Base-by-base conservation (phyloP, 2,888 invertebrate genomes). In the Rhorus exstirpatorius region DNA sequence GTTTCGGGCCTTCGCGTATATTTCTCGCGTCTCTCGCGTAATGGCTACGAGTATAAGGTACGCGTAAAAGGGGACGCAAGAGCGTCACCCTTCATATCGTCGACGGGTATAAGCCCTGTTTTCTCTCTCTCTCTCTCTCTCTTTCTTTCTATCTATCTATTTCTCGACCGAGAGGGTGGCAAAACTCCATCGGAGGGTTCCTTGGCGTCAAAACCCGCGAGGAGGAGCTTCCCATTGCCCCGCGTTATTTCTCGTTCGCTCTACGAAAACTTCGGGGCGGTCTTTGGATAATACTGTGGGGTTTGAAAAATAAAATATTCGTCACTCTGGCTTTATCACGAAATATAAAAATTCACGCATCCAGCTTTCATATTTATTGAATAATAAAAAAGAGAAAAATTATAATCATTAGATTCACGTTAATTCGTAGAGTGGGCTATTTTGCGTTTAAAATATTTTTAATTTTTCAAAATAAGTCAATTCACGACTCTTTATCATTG, bases 21-120 rank as follows among this genome's bases (percentile, higher is more conserved):
- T 72, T 85, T 84, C 84, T 86, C 87, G 88, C 86, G 86, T 86
- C 88, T 87, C 82, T 51, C 17, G 72, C 84, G 87, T 89, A 90
- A 90, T 90, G 89, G 89, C 89, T 86, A 76, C 86, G 87, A 87
- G 86, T 84, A 87, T 84, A 84, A 84, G 85, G 85, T 79, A 67
- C 51, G 71, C 61, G 53, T 38, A 68, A 77, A 68, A 71, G 79
- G 78, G 72, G 79, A 79, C 65, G 74, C 72, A 41, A 51, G 19
- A 24, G 26, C 81, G 65, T 63, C 84, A 79, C 83, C 84, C 82
- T 76, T 44, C 76, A 53, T 74, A 51, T 74, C 72, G 77, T 67
- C 55, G 72, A n/a, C 35, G 63, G 55, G 24, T 55, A 55, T 75
- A 75, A 55, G 63, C 61, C 74, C n/a, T n/a, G n/a, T n/a, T n/a